phyloP scores from a whole-genome alignment of 37 sponge, comb jelly and placozoan species.

The Geodia barretti region DNA sequence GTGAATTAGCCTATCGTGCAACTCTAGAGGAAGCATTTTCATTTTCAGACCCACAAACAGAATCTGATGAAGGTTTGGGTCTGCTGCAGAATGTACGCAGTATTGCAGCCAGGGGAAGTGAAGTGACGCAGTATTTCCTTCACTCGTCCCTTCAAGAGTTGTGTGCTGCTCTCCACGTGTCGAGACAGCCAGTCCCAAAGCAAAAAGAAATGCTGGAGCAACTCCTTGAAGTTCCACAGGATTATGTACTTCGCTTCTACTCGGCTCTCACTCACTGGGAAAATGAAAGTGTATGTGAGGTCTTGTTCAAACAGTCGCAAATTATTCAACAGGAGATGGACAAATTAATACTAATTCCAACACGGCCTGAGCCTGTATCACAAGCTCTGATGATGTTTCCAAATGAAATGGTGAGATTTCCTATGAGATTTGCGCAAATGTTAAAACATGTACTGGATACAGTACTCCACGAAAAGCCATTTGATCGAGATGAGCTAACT shows the following conservation, averaged over 20 bases:
- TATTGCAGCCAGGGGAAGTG: neutral
- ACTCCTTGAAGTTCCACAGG: neutral
- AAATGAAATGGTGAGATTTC: too few relatives aligned
- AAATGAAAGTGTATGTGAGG: neutral
- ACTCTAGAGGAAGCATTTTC: neutral
- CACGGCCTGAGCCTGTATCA: neutral
- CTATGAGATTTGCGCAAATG: too few relatives aligned
- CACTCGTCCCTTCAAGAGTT: neutral
- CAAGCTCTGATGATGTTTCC: neutral
- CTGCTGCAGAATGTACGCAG: neutral
- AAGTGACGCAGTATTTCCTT: neutral
- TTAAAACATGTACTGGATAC: neutral
- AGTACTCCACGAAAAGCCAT: neutral
- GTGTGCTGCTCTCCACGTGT: neutral
- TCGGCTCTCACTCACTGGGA: neutral
- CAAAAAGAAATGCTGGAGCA: neutral
- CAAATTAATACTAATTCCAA: too few relatives aligned
- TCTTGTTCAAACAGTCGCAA: neutral
- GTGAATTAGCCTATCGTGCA: neutral
- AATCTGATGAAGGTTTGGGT: neutral
- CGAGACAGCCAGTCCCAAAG: neutral
- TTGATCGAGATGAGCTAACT: neutral
- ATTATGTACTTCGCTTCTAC: neutral
- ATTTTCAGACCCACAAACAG: neutral
- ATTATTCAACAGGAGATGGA: too few relatives aligned